Evolutionary conservation across 2,888 invertebrate species (phyloP).

Genomic region (Athrips mouffetella): DNA sequence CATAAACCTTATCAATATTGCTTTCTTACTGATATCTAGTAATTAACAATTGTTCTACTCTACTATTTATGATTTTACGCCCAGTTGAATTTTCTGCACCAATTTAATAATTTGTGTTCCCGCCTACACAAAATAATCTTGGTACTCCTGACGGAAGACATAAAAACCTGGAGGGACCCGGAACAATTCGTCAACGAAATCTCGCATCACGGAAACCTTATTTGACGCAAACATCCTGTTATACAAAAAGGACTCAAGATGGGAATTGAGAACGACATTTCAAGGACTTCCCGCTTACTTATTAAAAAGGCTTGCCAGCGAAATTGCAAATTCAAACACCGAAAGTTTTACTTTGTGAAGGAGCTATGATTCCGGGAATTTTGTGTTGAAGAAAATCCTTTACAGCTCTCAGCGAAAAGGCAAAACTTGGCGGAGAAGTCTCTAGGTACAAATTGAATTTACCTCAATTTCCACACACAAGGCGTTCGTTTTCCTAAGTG

Average conservation of each 20-base stretch:
- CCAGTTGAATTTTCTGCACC: too few relatives aligned
- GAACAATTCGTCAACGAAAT: conserved; percentile 10
- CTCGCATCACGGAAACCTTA: not conserved
- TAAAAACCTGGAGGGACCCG: not conserved
- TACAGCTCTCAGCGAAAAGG: not conserved
- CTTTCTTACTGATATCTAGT: too few relatives aligned
- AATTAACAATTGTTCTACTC: too few relatives aligned
- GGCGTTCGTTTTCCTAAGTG: conserved; percentile 24
- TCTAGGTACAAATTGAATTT: conserved; percentile 36
- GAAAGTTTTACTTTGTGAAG: too few relatives aligned
- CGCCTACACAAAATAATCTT: conserved; percentile 37
- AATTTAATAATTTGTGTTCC: too few relatives aligned
- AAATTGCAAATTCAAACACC: too few relatives aligned
- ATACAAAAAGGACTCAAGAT: conserved; percentile 1
- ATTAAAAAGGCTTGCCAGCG: not conserved
- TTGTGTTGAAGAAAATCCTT: not conserved
- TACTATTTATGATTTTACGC: too few relatives aligned
- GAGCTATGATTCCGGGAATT: not conserved
- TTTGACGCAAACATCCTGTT: conserved; percentile 2
- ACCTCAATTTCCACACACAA: conserved; percentile 27
- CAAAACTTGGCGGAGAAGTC: not conserved
- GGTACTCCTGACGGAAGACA: conserved; percentile 13
- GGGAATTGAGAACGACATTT: conserved; percentile 20
- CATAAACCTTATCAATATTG: too few relatives aligned
- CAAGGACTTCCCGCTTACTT: conserved; percentile 14